phyloP scores from a whole-genome alignment of 2,113 vertebrate genomes.

The Loxodonta africana region DNA sequence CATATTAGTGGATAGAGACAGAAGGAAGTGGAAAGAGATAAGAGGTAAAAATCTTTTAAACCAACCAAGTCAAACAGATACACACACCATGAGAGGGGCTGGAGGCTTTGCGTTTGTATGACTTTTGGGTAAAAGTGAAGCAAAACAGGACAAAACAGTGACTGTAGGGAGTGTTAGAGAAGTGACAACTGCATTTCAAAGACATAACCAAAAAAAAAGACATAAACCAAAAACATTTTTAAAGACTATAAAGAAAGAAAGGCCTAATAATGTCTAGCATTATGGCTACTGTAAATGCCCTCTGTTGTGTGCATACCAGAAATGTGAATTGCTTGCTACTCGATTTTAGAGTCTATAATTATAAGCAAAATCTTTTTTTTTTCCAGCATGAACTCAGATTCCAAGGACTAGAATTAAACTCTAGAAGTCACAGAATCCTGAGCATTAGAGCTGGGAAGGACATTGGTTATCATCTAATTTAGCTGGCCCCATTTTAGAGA shows the following conservation, averaged over 20 bases:
- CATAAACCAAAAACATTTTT: background rate
- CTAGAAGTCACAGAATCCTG: background rate
- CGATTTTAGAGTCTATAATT: constrained; percentile 51
- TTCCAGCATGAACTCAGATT: constrained; percentile 37
- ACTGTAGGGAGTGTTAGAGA: constrained; percentile 11
- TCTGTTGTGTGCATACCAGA: background rate
- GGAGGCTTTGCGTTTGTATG: constrained; percentile 15
- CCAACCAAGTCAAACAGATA: constrained; percentile 65
- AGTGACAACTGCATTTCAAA: constrained; percentile 38
- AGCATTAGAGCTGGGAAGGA: constrained; percentile 20
- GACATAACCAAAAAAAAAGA: constrained; percentile 44
- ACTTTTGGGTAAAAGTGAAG: background rate
- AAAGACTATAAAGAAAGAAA: constrained; percentile 41
- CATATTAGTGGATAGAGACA: background rate
- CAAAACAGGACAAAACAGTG: constrained; percentile 43
- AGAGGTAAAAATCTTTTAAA: background rate
- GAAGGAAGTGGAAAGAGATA: background rate
- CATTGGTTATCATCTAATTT: background rate
- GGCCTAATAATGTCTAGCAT: background rate
- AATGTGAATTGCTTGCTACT: constrained; percentile 57
- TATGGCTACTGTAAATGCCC: constrained; percentile 17
- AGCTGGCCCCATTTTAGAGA: constrained; percentile 1
- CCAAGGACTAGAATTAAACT: constrained; percentile 31
- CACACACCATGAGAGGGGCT: background rate
- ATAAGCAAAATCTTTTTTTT: background rate